These are phyloP conservation scores for Amazona vittata DNA, from an alignment of 2,113 vertebrate species.

Conservation along the genomic window DNA sequence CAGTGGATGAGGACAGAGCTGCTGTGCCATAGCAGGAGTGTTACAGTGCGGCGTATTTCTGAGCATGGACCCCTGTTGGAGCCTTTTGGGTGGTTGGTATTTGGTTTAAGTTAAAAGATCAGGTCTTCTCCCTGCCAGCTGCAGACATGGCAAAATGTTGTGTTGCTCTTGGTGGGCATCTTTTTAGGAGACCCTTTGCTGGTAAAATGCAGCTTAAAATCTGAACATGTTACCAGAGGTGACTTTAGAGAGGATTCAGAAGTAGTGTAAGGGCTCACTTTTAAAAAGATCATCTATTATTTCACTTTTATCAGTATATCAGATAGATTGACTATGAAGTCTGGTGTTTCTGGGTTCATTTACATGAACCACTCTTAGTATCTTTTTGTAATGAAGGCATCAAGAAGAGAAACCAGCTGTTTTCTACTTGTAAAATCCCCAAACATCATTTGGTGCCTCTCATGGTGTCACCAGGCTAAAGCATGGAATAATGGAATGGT, in stretches of 20 bases:
- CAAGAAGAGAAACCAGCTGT: neutral
- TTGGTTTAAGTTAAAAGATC: neutral
- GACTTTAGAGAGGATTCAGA: neutral
- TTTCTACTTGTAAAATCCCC: neutral
- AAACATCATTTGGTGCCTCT: neutral
- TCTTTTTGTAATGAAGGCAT: neutral
- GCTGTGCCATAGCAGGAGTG: accelerated
- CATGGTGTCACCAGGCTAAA: neutral
- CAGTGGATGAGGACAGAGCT: neutral
- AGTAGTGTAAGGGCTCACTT: neutral
- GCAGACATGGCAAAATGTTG: neutral
- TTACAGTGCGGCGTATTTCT: accelerated
- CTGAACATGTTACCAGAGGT: neutral
- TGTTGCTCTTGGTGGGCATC: neutral
- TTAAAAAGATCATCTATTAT: accelerated
- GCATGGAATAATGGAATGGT: neutral
- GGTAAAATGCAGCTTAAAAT: neutral
- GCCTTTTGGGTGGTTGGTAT: neutral
- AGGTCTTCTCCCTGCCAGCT: neutral
- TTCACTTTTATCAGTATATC: neutral
- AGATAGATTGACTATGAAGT: neutral
- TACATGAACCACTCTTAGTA: neutral
- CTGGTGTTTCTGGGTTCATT: neutral
- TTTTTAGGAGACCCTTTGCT: neutral
- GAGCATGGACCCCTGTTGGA: accelerated